Evolutionary conservation across 2,888 invertebrate species (phyloP), one percentile per base, ranked within the genome.

Genomic region (Synanthedon andrenaeformis): DNA sequence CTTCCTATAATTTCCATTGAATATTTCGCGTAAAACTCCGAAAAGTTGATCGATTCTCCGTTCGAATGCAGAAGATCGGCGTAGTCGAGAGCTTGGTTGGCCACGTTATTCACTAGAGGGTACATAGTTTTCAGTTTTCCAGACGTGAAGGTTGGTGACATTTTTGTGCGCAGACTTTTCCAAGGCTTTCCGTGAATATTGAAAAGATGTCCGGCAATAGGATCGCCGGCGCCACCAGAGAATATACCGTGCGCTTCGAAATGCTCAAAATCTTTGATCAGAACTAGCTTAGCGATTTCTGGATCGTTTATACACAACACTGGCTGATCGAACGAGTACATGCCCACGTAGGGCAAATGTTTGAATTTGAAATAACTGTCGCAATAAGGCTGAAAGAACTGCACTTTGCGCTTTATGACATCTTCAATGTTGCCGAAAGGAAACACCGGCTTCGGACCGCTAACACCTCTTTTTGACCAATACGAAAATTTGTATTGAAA

Each of bases 121-220:
- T 91, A 91, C 90, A 92, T 91, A 2, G 76, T 85, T 69, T 91
- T 92, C 51, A 93, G 72, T 72, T 92, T 92, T 6, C 90, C 91
- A 0, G 92, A 89, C 0, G 92, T 90, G 66, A 92, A 93, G 0
- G 91, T 89, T 0, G 92, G 91, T 1, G 92, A 89, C 63, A 93
- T 74, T 62, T 91, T 91, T 0, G 85, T 61, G 13, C 93, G 82
- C 28, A 93, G 70, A 51, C 79, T 84, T 64, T 89, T 91, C 93
- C 93, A 93, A 52, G 88, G 81, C 8, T 87, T 76, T 0, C 90
- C 91, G 51, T 83, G 80, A 49, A 89, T 67, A 55, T 89, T 83
- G 62, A 92, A 91, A 4, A 93, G 69, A 69, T 90, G 90, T 0
- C 85, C 89, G 6, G 91, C 89, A 42, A 92, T 60, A 0, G 89